phyloP scores from a whole-genome alignment of 1,140 invertebrate genomes.

The Lordiphosa collinella region DNA sequence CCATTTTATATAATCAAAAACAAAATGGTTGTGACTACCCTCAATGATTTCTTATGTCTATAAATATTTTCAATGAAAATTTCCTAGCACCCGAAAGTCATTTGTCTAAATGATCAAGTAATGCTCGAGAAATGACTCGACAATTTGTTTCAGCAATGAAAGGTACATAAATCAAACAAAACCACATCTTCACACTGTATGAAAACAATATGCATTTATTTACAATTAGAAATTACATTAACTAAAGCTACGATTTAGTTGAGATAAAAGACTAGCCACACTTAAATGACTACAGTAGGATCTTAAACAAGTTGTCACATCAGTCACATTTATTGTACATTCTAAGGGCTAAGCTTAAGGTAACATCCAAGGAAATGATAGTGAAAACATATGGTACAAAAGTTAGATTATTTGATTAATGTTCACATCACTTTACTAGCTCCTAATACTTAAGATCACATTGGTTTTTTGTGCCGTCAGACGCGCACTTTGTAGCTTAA shows the following conservation, averaged over 20 bases:
- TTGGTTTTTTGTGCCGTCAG: constrained; percentile 14
- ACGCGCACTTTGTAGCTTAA: constrained; percentile 74
- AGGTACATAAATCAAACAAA: neutral
- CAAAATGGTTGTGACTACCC: too few species aligned
- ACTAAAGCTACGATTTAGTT: constrained; percentile 26
- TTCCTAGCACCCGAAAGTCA: too few species aligned
- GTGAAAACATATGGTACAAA: constrained; percentile 56
- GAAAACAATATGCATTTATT: constrained; percentile 37
- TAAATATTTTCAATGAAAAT: too few species aligned
- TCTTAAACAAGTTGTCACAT: constrained; percentile 37
- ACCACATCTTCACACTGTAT: constrained; percentile 1
- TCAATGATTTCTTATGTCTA: too few species aligned
- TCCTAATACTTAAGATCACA: constrained; percentile 1
- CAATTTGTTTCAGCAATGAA: constrained; percentile 14
- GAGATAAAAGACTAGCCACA: constrained; percentile 41
- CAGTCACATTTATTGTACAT: constrained; percentile 22
- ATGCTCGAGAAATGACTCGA: constrained; percentile 1
- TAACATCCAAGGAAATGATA: constrained; percentile 12
- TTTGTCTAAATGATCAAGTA: too few species aligned
- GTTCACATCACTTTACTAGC: constrained; percentile 20
- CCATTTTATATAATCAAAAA: too few species aligned
- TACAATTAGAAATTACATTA: constrained; percentile 41
- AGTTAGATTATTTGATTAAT: constrained; percentile 28
- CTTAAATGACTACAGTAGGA: constrained; percentile 47
- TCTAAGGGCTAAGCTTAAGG: neutral